A percentile compares a stretch with the other conserved stretches of the same genome.
phyloP scores from a whole-genome alignment of 1,140 invertebrate species.

The Habropoda laboriosa region DNA sequence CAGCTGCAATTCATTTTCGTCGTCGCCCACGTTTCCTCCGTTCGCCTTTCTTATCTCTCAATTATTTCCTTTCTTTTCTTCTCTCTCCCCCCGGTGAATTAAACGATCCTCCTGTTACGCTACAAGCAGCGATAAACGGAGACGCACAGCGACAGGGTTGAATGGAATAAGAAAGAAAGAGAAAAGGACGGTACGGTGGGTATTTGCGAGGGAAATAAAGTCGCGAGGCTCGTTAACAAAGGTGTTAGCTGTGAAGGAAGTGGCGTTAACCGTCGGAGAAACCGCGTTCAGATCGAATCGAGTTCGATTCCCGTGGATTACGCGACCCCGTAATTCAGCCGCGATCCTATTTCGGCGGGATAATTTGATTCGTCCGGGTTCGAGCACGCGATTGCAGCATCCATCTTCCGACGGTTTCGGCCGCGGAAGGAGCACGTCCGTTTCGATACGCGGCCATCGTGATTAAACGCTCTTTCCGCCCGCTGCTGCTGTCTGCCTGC shows the following conservation, averaged over 20 bases:
- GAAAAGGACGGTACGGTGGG: background rate
- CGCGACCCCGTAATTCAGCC: constrained; percentile 33
- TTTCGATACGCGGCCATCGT: background rate
- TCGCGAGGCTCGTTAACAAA: constrained; percentile 7
- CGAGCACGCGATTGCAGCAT: constrained; percentile 22
- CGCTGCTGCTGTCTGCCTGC: too few species aligned
- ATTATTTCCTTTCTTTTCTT: too few species aligned
- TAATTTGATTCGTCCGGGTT: constrained; percentile 53
- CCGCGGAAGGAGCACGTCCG: background rate
- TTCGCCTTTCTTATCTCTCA: constrained; percentile 35
- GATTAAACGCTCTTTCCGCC: constrained; percentile 18
- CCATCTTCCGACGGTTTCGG: constrained; percentile 31
- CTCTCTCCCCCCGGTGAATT: constrained; percentile 26
- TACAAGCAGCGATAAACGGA: background rate
- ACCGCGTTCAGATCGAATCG: constrained; percentile 7
- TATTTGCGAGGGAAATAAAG: background rate
- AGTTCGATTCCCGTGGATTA: background rate
- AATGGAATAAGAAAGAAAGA: background rate
- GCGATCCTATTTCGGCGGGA: constrained; percentile 12
- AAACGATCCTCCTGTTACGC: background rate
- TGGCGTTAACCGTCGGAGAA: background rate
- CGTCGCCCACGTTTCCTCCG: background rate
- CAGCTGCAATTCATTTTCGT: constrained; percentile 46
- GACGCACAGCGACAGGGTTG: background rate
- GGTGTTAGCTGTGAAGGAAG: background rate